Percentiles rank a stretch among this genome's conserved stretches.
Conservation (phyloP, 2,113 vertebrate genomes). For the Craseonycteris thonglongyai region DNA sequence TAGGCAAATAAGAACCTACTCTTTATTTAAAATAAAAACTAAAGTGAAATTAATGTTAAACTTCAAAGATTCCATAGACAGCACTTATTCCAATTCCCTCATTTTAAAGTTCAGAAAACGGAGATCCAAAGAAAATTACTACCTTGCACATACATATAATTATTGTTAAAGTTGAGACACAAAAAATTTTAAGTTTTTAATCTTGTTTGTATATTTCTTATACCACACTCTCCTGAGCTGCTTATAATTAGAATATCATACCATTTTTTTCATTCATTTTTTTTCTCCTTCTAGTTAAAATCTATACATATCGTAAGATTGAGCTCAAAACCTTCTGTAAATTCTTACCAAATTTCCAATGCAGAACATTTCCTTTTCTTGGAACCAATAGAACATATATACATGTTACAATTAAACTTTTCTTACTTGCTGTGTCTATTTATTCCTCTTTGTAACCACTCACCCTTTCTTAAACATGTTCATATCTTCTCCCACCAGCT, state of each 20-base stretch:
- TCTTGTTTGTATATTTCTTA: not conserved
- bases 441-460: not conserved
- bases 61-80: not conserved
- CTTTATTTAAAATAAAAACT: not conserved
- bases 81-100: not conserved
- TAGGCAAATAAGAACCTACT: not conserved
- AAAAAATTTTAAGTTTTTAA: not conserved
- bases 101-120: not conserved
- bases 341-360: not conserved
- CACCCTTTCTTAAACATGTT: not conserved
- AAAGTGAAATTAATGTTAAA: not conserved
- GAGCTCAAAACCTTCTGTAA: not conserved
- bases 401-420: not conserved
- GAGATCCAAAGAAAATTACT: not conserved
- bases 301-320: not conserved
- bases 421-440: not conserved
- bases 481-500: not conserved
- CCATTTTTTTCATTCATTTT: not conserved
- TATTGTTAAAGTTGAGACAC: not conserved
- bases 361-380: not conserved
- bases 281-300: not conserved
- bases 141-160: not conserved
- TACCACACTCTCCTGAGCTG: not conserved
- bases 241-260: not conserved
- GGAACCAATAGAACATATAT: not conserved